Evolutionary conservation across 1,140 invertebrate genomes (phyloP), one percentile per base, ranked within the genome.

Genomic region (Vollenhovia emeryi): DNA sequence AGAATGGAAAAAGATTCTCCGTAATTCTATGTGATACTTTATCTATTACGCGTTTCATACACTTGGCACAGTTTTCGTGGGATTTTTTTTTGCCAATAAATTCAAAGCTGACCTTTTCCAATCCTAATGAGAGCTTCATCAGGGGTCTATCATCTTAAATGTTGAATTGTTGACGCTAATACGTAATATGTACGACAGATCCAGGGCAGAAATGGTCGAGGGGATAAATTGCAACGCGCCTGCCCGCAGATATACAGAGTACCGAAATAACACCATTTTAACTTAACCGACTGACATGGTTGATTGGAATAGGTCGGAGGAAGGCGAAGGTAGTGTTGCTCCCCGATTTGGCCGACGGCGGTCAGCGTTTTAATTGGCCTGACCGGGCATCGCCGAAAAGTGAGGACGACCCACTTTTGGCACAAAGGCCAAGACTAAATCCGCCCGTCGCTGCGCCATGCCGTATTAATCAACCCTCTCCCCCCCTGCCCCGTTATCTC

Each of bases 371-470:
- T 79, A 79, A 79, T 79, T 79, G 55, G 55, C 33, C n/a, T 15
- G 55, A 50, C 24, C 52, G n/a, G 43, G 36, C 55, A 74, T 45
- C 40, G 52, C 33, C 71, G 40, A 60, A 84, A 76, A 43, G 21
- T 15, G 43, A 40, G n/a, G 24, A 3, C 33, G 27, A 48, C 40
- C 71, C 43, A 76, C 30, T 76, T 84, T 76, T 84, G 40, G 69
- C 30, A n/a, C n/a, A 76, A 84, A 84, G 71, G 60, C 71, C 59
- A 62, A 50, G 69, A 84, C 71, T 62, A 73, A 83, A 62, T 82
- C 64, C 50, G n/a, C 21, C 40, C 52, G 71, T 18, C 15, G 33
- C 33, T 60, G 15, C 8, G 50, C 21, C 52, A 71, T 71, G 9
- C 30, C 45, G 3, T 76, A 76, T 84, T 84, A 84, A 84, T 84